Percentiles rank a stretch among this genome's conserved stretches.
These are phyloP conservation scores for Anthopleura sola DNA, from an alignment of 64 coral and sea anemone species.

Conservation along the genomic window DNA sequence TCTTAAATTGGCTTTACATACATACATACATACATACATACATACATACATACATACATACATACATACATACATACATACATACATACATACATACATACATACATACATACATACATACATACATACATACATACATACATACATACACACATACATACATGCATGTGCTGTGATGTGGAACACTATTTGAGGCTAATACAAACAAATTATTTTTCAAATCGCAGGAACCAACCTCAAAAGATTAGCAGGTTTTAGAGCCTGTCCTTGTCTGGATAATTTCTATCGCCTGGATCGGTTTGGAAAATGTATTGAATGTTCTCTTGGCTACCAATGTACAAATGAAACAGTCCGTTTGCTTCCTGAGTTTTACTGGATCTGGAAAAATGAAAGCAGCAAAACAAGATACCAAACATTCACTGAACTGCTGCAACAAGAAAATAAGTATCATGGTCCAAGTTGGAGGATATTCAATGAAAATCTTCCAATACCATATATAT, in stretches of 20 bases:
- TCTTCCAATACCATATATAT: slow-evolving; percentile 30
- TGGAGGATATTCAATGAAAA: neutral
- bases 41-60: too few species aligned
- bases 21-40: too few species aligned
- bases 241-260: slow-evolving; percentile 42
- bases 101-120: too few species aligned
- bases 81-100: too few species aligned
- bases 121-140: too few species aligned
- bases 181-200: too few species aligned
- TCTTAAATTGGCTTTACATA: too few species aligned
- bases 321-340: slow-evolving; percentile 23
- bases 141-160: too few species aligned
- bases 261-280: slow-evolving; percentile 32
- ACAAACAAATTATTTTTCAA: too few species aligned
- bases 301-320: slow-evolving; percentile 46
- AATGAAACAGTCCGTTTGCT: slow-evolving; percentile 40
- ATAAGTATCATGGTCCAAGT: neutral
- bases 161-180: too few species aligned
- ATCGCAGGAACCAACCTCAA: slow-evolving; percentile 36
- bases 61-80: too few species aligned
- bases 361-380: slow-evolving; percentile 45
- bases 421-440: slow-evolving; percentile 10
- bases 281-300: slow-evolving; percentile 51
- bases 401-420: slow-evolving; percentile 25
- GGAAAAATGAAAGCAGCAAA: slow-evolving; percentile 24